A percentile compares a stretch with the other conserved stretches of the same genome.
Evolutionary conservation across 2,113 vertebrate species (phyloP).

Genomic region (Papio anubis): DNA sequence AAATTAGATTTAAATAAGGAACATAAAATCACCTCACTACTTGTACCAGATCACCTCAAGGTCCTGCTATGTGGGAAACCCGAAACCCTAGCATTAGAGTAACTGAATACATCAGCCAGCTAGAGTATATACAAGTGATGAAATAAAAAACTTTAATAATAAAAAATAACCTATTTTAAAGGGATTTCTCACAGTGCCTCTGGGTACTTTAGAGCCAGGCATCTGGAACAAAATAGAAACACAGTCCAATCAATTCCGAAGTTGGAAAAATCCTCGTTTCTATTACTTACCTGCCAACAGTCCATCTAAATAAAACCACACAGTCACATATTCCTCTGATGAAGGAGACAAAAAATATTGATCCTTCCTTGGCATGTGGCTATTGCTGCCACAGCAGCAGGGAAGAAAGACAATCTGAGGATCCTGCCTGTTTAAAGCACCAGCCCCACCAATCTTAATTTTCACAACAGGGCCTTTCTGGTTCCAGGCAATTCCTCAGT

Average conservation of each 20-base stretch:
- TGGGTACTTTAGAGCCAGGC: background rate
- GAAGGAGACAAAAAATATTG: constrained; percentile 34
- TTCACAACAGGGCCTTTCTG: constrained; percentile 30
- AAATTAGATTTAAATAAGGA: constrained; percentile 62
- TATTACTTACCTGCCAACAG: constrained; percentile 45
- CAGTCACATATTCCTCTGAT: background rate
- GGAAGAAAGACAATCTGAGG: background rate
- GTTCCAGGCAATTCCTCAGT: constrained; percentile 25
- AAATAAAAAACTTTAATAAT: constrained; percentile 48
- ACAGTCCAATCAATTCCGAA: background rate
- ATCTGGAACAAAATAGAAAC: constrained; percentile 58
- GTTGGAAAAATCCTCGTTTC: constrained; percentile 50
- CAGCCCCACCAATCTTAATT: constrained; percentile 26
- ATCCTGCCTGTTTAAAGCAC: background rate
- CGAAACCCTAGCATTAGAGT: background rate
- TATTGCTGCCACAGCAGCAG: background rate
- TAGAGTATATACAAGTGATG: constrained; percentile 5
- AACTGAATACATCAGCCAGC: constrained; percentile 1
- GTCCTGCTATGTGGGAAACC: constrained; percentile 30
- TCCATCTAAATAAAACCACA: constrained; percentile 54
- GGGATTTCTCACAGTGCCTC: constrained; percentile 2
- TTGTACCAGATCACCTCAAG: constrained; percentile 43
- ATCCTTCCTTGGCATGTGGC: constrained; percentile 43
- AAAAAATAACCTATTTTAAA: constrained; percentile 59
- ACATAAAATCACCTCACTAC: constrained; percentile 2